phyloP scores from a whole-genome alignment of 2,113 vertebrate genomes.

The Python bivittatus region DNA sequence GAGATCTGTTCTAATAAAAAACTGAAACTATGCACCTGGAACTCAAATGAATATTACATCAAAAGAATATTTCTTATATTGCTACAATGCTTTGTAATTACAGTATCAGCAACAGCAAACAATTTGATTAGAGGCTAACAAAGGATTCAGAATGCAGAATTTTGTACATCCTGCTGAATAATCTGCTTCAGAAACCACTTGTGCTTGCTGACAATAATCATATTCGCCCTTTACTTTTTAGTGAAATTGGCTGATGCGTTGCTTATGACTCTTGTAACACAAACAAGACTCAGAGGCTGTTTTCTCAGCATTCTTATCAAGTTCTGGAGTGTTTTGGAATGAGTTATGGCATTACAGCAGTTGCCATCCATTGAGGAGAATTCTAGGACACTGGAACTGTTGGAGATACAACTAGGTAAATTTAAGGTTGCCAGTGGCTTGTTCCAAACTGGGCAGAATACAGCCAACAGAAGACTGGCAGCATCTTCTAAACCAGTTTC shows the following conservation, averaged over 20 bases:
- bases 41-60: constrained; percentile 12
- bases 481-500: neutral
- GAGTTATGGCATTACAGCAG: neutral
- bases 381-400: neutral
- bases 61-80: constrained; percentile 3
- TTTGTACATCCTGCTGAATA: constrained; percentile 12
- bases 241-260: neutral
- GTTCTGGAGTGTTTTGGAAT: neutral
- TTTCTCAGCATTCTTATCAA: neutral
- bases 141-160: constrained; percentile 3
- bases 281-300: neutral
- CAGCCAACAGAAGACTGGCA: neutral
- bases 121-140: constrained; percentile 21
- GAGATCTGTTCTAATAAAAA: neutral
- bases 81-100: constrained; percentile 3
- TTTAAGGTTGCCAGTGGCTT: neutral
- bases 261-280: neutral
- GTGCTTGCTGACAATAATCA: neutral
- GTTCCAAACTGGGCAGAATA: neutral
- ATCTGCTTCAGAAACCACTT: neutral
- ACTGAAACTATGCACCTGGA: neutral
- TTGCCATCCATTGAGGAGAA: neutral
- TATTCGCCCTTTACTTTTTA: neutral
- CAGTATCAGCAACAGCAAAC: neutral
- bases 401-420: neutral